Percentiles rank a stretch among this genome's conserved stretches.
phyloP scores from a whole-genome alignment of 37 sponge, comb jelly and placozoan genomes.

The Sycon ciliatum region DNA sequence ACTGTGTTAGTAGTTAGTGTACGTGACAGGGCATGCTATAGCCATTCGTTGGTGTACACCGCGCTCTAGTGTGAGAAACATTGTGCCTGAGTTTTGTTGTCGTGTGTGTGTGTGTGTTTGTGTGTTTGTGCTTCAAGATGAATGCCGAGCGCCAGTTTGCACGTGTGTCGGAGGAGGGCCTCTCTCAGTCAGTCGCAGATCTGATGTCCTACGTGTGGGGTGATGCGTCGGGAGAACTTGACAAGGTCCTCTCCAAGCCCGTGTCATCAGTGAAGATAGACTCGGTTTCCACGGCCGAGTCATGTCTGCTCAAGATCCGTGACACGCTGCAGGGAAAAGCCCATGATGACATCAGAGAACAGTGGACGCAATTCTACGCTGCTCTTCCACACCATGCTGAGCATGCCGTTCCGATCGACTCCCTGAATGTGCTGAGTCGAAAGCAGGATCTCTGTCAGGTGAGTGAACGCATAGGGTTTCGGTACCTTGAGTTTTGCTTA shows the following conservation, averaged over 20 bases:
- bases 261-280: conserved; percentile 55
- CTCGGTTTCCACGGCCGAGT: conserved; percentile 69
- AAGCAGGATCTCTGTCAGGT: conserved; percentile 87
- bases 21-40: neutral
- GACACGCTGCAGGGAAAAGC: conserved; percentile 21
- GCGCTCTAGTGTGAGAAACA: neutral
- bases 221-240: conserved; percentile 65
- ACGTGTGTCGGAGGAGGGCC: conserved; percentile 2
- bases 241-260: conserved; percentile 53
- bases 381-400: conserved; percentile 57
- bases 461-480: neutral
- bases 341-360: conserved; percentile 45
- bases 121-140: conserved; percentile 30
- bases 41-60: neutral
- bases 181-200: conserved; percentile 31
- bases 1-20: too few relatives aligned
- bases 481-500: neutral
- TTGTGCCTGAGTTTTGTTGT: neutral
- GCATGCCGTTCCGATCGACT: conserved; percentile 22
- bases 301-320: conserved; percentile 55
- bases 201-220: conserved; percentile 74
- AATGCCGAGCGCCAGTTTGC: conserved; percentile 37
- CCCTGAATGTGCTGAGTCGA: conserved; percentile 46
- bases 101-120: neutral
- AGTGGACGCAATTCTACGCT: too few relatives aligned